phyloP scores from a whole-genome alignment of 2,113 vertebrate genomes.

The Myotis lucifugus region DNA sequence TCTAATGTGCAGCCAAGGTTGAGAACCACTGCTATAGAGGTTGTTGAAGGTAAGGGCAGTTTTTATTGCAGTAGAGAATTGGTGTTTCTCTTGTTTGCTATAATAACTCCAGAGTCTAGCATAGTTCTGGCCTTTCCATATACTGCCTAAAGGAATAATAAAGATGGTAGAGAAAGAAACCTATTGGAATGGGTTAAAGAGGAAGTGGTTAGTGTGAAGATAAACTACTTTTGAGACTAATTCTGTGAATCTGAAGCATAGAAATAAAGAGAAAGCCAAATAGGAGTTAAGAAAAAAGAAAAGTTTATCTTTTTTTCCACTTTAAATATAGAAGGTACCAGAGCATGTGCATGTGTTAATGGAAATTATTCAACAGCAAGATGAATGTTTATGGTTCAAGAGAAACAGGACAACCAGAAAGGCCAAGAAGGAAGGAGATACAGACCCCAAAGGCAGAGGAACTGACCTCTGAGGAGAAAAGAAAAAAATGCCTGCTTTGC shows the following conservation, averaged over 20 bases:
- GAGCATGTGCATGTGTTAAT: not conserved
- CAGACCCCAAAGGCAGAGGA: not conserved
- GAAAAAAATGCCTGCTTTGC: not conserved
- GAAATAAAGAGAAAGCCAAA: not conserved
- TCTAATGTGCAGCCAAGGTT: no score
- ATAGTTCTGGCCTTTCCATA: not conserved
- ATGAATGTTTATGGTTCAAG: not conserved
- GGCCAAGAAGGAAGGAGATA: not conserved
- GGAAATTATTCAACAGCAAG: not conserved
- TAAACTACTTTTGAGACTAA: not conserved
- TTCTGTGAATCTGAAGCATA: not conserved
- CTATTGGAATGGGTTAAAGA: not conserved
- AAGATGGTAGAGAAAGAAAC: not conserved
- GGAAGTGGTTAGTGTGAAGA: not conserved
- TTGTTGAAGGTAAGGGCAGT: not conserved
- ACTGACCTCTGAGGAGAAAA: not conserved
- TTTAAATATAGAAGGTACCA: not conserved
- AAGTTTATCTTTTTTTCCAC: not conserved
- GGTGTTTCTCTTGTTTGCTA: not conserved
- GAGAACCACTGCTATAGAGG: not conserved
- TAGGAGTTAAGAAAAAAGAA: not conserved
- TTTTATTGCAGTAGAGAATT: not conserved
- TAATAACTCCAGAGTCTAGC: not conserved
- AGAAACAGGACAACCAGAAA: not conserved
- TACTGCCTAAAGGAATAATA: not conserved